phyloP scores from a whole-genome alignment of 2,888 invertebrate genomes.

The Halocaridina rubra region DNA sequence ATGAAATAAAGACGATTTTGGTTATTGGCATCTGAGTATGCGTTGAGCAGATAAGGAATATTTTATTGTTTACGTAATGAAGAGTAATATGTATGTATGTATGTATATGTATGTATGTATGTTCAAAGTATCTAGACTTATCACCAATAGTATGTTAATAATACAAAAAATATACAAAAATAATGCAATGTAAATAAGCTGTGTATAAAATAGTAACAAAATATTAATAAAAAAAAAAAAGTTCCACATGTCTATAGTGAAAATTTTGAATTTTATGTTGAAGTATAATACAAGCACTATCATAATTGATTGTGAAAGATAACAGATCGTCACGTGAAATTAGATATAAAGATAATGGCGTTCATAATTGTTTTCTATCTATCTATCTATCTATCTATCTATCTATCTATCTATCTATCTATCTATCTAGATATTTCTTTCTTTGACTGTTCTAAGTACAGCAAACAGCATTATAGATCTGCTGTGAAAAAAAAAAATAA shows the following conservation, averaged over 20 bases:
- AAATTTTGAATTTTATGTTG: background rate
- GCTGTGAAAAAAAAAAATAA: too few relatives aligned
- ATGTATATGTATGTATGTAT: background rate
- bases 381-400: background rate
- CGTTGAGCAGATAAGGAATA: background rate
- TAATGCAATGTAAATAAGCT: background rate
- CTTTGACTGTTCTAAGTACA: too few relatives aligned
- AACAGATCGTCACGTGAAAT: background rate
- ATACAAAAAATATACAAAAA: background rate
- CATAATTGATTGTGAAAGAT: too few relatives aligned
- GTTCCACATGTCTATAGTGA: too few relatives aligned
- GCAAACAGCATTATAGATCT: too few relatives aligned
- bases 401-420: background rate
- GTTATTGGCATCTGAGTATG: background rate
- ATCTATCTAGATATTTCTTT: too few relatives aligned
- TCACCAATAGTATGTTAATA: background rate
- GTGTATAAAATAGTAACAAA: background rate
- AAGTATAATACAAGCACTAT: background rate
- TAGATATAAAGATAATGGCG: background rate
- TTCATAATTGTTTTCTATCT: background rate
- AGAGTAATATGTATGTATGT: background rate
- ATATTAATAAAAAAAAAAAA: background rate
- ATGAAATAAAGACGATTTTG: background rate
- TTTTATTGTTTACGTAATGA: background rate
- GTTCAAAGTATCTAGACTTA: background rate